These are phyloP conservation scores for Engraulis encrasicolus DNA, from an alignment of 2,113 vertebrate species.

Conservation along the genomic window DNA sequence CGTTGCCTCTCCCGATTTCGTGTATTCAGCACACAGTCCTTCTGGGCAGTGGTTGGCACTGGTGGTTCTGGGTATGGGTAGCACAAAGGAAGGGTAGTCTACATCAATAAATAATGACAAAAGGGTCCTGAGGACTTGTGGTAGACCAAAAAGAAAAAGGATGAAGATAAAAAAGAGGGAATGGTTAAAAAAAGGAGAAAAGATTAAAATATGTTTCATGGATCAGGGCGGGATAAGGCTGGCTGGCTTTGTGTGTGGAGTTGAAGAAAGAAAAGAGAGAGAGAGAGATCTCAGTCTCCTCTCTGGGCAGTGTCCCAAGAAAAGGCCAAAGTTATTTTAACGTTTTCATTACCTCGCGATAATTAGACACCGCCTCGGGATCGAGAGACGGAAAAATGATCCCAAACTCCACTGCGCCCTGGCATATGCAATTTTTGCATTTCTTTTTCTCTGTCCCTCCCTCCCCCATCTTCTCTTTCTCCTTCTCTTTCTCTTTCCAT, in stretches of 20 bases:
- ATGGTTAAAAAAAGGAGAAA: neutral
- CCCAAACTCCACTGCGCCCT: constrained; percentile 21
- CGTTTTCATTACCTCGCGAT: constrained; percentile 54
- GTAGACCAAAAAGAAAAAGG: constrained; percentile 17
- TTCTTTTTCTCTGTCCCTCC: constrained; percentile 16
- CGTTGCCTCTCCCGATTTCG: neutral
- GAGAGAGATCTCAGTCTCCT: constrained; percentile 36
- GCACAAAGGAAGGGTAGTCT: too few relatives aligned
- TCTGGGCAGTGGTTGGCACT: too few relatives aligned
- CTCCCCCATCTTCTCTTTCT: neutral
- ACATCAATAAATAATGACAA: too few relatives aligned
- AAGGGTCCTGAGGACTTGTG: too few relatives aligned
- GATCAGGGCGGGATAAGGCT: neutral
- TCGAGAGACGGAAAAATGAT: constrained; percentile 49
- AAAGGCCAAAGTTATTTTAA: constrained; percentile 56
- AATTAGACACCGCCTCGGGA: constrained; percentile 54
- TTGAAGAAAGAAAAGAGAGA: neutral
- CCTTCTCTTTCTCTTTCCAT: neutral
- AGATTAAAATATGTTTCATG: too few relatives aligned
- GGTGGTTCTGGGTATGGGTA: too few relatives aligned
- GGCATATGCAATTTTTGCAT: constrained; percentile 40
- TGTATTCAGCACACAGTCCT: constrained; percentile 27
- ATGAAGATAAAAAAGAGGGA: constrained; percentile 23
- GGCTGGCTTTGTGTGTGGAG: too few relatives aligned
- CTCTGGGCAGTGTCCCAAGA: constrained; percentile 27